Evolutionary conservation across 2,888 invertebrate genomes (phyloP), one percentile per base, ranked within the genome.

Genomic region (Mesorhabditis belari): DNA sequence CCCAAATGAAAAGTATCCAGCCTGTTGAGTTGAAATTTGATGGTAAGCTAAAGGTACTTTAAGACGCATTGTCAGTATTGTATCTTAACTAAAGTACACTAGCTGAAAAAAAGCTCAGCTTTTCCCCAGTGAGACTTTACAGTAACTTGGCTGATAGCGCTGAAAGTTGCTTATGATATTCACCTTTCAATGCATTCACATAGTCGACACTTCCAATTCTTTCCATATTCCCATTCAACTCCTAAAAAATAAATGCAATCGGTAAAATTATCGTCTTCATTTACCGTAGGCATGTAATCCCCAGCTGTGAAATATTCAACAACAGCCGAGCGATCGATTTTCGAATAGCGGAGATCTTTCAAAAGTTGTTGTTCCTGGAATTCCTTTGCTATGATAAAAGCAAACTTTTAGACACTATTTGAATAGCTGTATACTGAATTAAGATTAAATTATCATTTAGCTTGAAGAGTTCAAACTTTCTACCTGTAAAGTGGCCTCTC

Each of bases 141-240:
- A n/a, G n/a, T n/a, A n/a, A n/a, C n/a, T n/a, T n/a, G n/a, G n/a
- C n/a, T n/a, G n/a, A n/a, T n/a, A n/a, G n/a, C n/a, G n/a, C n/a
- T n/a, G n/a, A n/a, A n/a, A n/a, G n/a, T n/a, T n/a, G n/a, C n/a
- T n/a, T n/a, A n/a, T n/a, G n/a, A n/a, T n/a, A n/a, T n/a, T n/a
- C n/a, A n/a, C 44, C 44, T 35, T 87, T 75, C 60, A 98, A 87
- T 82, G 95, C 88, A 51, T 87, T 87, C 1, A 92, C 89, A 82
- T 90, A 93, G 79, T 92, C 90, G 35, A 57, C 49, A 4, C 70
- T 50, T 3, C 63, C 52, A 24, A 80, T 62, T 24, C 76, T 62
- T 6, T 69, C 70, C 35, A 65, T 23, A 26, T 70, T 67, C 54
- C 72, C 73, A 60, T 73, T 68, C 53, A 76, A 53, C 44, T 77